phyloP scores from a whole-genome alignment of 2,888 invertebrate genomes.

The Odontocerum albicorne region DNA sequence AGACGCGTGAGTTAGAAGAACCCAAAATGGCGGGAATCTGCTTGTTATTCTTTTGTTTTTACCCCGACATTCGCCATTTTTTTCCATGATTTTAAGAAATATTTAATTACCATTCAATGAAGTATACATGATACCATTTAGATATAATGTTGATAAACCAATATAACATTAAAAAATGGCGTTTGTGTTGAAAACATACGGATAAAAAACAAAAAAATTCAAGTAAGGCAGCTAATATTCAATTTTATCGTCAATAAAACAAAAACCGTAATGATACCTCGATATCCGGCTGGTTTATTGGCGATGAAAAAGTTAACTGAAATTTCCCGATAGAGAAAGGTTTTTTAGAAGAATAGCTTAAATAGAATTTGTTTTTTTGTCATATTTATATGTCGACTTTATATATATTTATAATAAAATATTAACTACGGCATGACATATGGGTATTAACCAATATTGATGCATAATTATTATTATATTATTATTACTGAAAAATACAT shows the following conservation, averaged over 20 bases:
- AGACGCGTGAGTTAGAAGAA: conserved; percentile 11
- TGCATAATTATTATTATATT: conserved; percentile 61
- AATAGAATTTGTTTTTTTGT: conserved; percentile 35
- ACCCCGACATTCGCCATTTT: background rate
- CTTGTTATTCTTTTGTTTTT: conserved; percentile 1
- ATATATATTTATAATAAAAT: conserved; percentile 33
- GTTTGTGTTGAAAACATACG: background rate
- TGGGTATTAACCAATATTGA: conserved; percentile 55
- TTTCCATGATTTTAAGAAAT: conserved; percentile 1
- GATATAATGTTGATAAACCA: background rate
- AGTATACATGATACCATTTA: background rate
- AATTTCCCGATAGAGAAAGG: conserved; percentile 4
- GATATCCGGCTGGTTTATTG: background rate
- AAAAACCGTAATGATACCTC: background rate
- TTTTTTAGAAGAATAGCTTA: conserved; percentile 23
- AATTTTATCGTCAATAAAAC: background rate
- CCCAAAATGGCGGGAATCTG: background rate
- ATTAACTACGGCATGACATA: conserved; percentile 34
- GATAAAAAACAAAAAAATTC: conserved; percentile 2
- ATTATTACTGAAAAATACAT: conserved; percentile 59
- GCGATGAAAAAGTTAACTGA: background rate
- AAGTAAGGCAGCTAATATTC: conserved; percentile 1
- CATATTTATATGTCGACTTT: conserved; percentile 34
- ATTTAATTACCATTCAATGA: background rate
- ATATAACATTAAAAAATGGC: background rate